phyloP scores from a whole-genome alignment of 2,888 invertebrate species.

The Spisula subtruncata region DNA sequence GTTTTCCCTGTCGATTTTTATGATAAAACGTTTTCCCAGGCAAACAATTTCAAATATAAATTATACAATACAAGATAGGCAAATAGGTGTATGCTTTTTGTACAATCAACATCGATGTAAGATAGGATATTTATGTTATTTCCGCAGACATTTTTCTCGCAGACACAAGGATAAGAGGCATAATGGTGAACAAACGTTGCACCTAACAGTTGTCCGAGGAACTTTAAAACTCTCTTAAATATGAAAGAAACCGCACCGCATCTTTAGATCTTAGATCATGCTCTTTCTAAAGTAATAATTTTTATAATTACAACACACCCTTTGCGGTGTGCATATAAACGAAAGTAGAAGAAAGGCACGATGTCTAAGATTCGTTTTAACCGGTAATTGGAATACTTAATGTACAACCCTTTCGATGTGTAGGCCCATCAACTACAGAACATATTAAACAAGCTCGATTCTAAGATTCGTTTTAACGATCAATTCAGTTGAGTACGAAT shows the following conservation, averaged over 20 bases:
- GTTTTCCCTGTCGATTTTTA: slow-evolving; percentile 15
- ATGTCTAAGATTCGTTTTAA: too few relatives aligned
- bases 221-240: background rate
- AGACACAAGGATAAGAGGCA: background rate
- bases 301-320: background rate
- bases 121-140: background rate
- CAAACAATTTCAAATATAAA: slow-evolving; percentile 4
- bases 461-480: background rate
- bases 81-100: slow-evolving; percentile 17
- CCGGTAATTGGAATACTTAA: too few relatives aligned
- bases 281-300: too few relatives aligned
- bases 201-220: background rate
- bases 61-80: background rate
- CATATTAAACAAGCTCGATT: background rate
- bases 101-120: background rate
- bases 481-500: slow-evolving; percentile 7
- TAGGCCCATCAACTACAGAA: background rate
- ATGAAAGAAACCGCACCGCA: background rate
- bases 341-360: too few relatives aligned
- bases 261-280: background rate
- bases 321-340: background rate
- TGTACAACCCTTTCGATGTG: too few relatives aligned
- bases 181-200: background rate
- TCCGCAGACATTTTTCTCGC: background rate
- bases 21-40: slow-evolving; percentile 18